Percentiles rank a stretch among this genome's conserved stretches.
phyloP scores from a whole-genome alignment of 2,797 vertebrate species.

The Dryobates pubescens region DNA sequence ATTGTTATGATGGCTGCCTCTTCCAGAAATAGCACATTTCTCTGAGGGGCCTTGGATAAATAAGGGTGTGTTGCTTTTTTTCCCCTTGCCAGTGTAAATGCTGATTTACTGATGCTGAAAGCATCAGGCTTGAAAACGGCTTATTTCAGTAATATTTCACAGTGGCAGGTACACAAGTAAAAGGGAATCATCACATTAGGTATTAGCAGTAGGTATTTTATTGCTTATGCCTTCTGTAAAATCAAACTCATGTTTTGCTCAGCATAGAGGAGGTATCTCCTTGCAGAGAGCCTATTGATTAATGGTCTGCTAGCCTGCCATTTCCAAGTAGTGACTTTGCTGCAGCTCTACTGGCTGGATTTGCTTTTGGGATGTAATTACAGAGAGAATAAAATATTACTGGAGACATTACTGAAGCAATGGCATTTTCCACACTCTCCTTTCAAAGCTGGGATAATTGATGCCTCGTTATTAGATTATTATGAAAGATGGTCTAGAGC shows the following conservation, averaged over 20 bases:
- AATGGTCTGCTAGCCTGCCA: conserved; percentile 8
- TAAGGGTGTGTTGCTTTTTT: not conserved
- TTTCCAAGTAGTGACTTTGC: not conserved
- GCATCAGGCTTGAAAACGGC: conserved; percentile 19
- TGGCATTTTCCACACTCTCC: conserved; percentile 20
- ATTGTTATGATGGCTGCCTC: not conserved
- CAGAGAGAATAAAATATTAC: conserved; percentile 49
- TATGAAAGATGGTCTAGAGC: conserved; percentile 42
- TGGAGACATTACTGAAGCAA: not conserved
- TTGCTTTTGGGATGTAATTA: conserved; percentile 41
- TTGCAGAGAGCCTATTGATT: conserved; percentile 32
- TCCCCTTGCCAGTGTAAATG: not conserved
- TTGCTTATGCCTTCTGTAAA: conserved; percentile 46
- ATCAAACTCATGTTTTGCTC: conserved; percentile 24
- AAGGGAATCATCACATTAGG: conserved; percentile 45
- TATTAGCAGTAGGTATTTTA: conserved; percentile 52
- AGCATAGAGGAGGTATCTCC: not conserved
- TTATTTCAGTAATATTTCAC: conserved; percentile 63
- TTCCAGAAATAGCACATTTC: conserved; percentile 3
- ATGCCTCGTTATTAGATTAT: conserved; percentile 41
- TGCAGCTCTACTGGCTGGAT: not conserved
- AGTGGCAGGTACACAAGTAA: conserved; percentile 54
- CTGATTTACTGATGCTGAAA: conserved; percentile 40
- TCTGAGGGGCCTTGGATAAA: conserved; percentile 27
- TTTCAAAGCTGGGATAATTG: conserved; percentile 30